Conservation (phyloP, 2,797 vertebrate genomes). For the Malurus leucopterus region DNA sequence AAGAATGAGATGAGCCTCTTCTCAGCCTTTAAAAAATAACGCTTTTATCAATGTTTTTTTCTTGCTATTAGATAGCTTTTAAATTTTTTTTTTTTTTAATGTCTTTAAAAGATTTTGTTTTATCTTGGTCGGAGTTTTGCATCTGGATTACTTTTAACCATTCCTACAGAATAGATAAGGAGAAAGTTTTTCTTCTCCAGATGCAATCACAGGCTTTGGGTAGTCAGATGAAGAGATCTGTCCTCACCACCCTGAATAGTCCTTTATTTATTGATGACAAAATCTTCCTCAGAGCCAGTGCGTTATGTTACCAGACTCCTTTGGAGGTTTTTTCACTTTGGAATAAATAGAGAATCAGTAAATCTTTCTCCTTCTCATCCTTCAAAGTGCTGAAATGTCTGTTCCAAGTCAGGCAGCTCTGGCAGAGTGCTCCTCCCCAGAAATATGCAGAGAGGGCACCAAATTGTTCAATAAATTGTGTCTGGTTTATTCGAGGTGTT, state of each 20-base stretch:
- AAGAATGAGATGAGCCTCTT: not conserved
- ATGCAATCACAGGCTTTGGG: not conserved
- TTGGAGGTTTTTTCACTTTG: not conserved
- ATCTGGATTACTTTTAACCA: not conserved
- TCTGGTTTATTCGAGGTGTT: not conserved
- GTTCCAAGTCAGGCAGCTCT: not conserved
- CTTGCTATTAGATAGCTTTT: not conserved
- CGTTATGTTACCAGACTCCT: not conserved
- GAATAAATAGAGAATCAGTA: not conserved
- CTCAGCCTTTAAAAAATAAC: not conserved
- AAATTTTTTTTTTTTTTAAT: not conserved
- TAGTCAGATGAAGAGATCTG: not conserved
- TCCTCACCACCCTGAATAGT: not conserved
- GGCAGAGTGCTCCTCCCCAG: not conserved
- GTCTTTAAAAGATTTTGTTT: not conserved
- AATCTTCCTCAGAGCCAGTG: not conserved
- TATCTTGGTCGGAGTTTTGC: not conserved
- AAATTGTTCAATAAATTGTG: not conserved
- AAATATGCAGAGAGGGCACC: not conserved
- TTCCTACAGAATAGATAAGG: not conserved
- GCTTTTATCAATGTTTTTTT: not conserved
- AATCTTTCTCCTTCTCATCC: conserved; percentile 1
- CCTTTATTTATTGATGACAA: not conserved
- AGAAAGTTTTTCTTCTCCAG: not conserved
- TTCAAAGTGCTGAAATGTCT: not conserved